Evolutionary conservation across 2,888 invertebrate species (phyloP).

Genomic region (Melipona bicolor): DNA sequence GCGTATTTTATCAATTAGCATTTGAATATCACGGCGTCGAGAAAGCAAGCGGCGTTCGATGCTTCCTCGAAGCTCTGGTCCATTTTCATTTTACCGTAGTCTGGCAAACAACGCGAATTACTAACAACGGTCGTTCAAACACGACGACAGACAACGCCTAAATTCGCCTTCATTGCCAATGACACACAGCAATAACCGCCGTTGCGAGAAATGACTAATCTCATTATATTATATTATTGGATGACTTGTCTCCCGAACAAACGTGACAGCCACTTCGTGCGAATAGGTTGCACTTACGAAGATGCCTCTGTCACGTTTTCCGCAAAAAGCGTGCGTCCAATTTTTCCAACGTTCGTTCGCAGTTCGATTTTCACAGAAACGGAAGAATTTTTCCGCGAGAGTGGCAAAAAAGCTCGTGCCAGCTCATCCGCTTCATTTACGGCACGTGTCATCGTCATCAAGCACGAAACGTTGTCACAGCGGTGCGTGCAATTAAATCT

Average conservation of each 20-base stretch:
- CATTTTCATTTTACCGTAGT: too few species aligned
- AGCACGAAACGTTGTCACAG: too few species aligned
- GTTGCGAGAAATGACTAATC: conserved; percentile 16
- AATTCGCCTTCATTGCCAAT: not conserved
- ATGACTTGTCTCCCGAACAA: not conserved
- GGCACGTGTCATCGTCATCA: conserved; percentile 34
- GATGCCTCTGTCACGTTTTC: conserved; percentile 12
- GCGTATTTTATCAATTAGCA: conserved; percentile 5
- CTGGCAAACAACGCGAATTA: too few species aligned
- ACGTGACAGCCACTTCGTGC: not conserved
- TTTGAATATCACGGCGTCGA: not conserved
- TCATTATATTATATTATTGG: not conserved
- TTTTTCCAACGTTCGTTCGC: not conserved
- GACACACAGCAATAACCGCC: conserved; percentile 3
- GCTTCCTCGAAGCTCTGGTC: not conserved
- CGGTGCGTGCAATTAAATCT: too few species aligned
- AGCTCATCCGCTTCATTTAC: not conserved
- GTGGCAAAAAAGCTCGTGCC: not conserved
- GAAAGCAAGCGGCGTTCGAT: not conserved
- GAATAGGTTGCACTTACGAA: not conserved
- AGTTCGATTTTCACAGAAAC: not conserved
- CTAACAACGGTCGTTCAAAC: too few species aligned
- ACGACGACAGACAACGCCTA: conserved; percentile 1
- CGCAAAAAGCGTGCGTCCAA: not conserved
- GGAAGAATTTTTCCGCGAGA: not conserved